Evolutionary conservation across 2,888 invertebrate genomes (phyloP), one percentile per base, ranked within the genome.

Genomic region (Drosophila prolongata): DNA sequence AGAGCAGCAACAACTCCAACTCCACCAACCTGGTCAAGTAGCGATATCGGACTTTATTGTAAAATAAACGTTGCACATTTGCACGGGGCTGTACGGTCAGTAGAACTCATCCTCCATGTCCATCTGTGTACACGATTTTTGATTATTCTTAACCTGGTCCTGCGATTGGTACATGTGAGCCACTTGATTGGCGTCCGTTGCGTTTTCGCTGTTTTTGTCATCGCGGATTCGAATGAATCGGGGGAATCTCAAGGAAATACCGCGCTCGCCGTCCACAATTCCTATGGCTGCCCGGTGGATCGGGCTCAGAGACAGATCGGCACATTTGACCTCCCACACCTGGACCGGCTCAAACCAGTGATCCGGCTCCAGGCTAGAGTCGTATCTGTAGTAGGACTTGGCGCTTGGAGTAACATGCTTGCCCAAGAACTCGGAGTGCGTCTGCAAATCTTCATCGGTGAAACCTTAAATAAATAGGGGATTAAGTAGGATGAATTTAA

Each of bases 281-380:
- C 97, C 97, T 49, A 95, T 92, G 0, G 96, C 99, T 53, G 99
- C 99, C 90, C 94, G 94, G 92, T 99, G 98, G 54, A 96, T 95
- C 14, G 99, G 99, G 37, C 99, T 99, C 52, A 99, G 94, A 6
- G 99, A 99, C 65, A 99, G 94, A 94, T 99, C 99, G 0, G 99
- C 99, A 92, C 98, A 98, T 91, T 98, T 98, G 60, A 99, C 95
- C 94, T 99, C 99, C 98, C 98, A 98, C 64, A 99, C 98, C 92
- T 95, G 94, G 14, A 95, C 95, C 4, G 98, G 94, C 77, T 95
- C 95, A 91, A 98, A 95, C 98, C 98, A 98, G 89, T 95, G 96
- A 93, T 98, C 98, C 1, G 98, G 96, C 83, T 94, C 93, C 80
- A 96, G 94, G 8, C 94, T 93, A 0, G 92, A 78, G 91, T 98